Conservation (phyloP, 64 coral and sea anemone species). For the Pachyseris speciosa region DNA sequence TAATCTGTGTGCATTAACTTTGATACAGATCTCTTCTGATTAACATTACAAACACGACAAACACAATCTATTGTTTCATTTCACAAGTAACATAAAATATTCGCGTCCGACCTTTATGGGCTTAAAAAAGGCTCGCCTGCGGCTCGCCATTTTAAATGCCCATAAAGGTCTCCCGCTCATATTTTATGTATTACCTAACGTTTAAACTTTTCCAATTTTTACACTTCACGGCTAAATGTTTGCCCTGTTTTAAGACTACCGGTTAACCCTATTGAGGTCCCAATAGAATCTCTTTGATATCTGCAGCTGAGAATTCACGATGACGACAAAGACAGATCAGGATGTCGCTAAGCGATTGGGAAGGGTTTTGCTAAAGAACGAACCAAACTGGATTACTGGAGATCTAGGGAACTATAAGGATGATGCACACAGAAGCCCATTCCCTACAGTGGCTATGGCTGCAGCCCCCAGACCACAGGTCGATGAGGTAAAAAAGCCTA, state of each 20-base stretch:
- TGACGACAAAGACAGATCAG: not conserved
- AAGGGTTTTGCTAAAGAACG: not conserved
- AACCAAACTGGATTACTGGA: conserved; percentile 37
- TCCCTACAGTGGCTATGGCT: not conserved
- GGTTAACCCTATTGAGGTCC: not conserved
- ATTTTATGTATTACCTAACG: too few species aligned
- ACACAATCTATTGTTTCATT: too few species aligned
- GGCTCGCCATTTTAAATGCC: too few species aligned
- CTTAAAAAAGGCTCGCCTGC: too few species aligned
- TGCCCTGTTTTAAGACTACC: conserved; percentile 23
- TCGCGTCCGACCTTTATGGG: too few species aligned
- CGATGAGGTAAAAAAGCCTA: not conserved
- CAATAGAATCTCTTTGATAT: conserved; percentile 34
- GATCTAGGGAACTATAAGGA: not conserved
- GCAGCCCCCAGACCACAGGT: not conserved
- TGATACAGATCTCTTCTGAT: too few species aligned
- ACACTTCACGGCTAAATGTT: not conserved
- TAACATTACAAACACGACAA: too few species aligned
- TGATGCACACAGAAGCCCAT: not conserved
- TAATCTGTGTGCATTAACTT: too few species aligned
- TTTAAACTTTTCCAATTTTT: conserved; percentile 22
- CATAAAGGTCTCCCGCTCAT: too few species aligned
- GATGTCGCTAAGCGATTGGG: not conserved
- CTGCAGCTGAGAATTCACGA: conserved; percentile 38
- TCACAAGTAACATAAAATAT: too few species aligned